Base-by-base conservation (phyloP, 2,888 invertebrate species). In the Tipula unca region DNA sequence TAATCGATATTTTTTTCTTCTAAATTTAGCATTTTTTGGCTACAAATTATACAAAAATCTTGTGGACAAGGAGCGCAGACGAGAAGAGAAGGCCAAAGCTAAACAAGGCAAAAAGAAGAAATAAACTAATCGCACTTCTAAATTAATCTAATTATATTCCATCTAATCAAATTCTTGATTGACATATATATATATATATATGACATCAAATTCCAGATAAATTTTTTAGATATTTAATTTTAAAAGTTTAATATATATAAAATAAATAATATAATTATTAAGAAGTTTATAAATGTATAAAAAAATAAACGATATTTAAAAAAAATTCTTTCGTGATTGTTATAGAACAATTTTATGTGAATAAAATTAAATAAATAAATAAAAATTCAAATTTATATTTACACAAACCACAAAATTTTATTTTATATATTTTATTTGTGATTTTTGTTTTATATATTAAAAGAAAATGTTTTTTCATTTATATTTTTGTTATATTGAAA, bases 51-150 rank as follows among this genome's bases (percentile, higher is more conserved):
- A 96, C 91, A 94, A 94, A 90, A 95, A 95, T 86, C 91, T 96
- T 87, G 93, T 93, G 88, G 96, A 96, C 32, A 95, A 96, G 89
- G 94, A 96, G 88, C 91, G 92, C 86, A 95, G 94, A 88, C 93
- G 93, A 87, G 96, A 96, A 89, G 96, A 96, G 89, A 97, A 97
- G 91, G 94, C 93, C 89, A 95, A 94, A 89, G 92, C 93, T 86
- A 97, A 96, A 89, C 95, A 95, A 88, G 92, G 94, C 90, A 95
- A 95, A 89, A 97, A 96, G 92, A 95, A 95, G 89, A 96, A 96
- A 90, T 87, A 87, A 83, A 87, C 88, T 88, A 89, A 90, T 69
- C 69, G 69, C 69, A 13, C 10, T 25, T 69, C n/a, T 25, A 17
- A 48, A 48, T 5, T 48, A 48, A 69, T 25, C 69, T 69, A 25